phyloP scores from a whole-genome alignment of 2,113 vertebrate species.

The Hypocryptadius cinnamomeus region DNA sequence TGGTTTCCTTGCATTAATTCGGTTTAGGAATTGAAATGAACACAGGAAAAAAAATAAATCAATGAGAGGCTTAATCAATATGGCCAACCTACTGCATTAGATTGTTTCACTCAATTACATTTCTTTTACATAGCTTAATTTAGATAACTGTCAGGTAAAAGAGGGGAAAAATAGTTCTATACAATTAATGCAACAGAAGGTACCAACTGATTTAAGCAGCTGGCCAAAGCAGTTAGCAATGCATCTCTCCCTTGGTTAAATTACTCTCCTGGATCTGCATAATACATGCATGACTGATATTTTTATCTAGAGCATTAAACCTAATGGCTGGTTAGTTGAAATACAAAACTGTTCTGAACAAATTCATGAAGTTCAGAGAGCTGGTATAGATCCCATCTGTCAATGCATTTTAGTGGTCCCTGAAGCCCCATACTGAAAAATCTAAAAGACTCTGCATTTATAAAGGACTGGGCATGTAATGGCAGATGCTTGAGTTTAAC shows the following conservation, averaged over 20 bases:
- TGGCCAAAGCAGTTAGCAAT: conserved; percentile 61
- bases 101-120: conserved; percentile 76
- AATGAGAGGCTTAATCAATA: conserved; percentile 70
- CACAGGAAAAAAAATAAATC: conserved; percentile 47
- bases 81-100: conserved; percentile 71
- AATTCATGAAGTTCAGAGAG: conserved; percentile 18
- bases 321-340: conserved; percentile 28
- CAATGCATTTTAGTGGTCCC: not conserved
- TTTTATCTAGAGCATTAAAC: conserved; percentile 9
- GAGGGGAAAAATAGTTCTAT: conserved; percentile 65
- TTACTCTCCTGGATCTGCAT: not conserved
- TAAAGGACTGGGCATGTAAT: not conserved
- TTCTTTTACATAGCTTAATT: conserved; percentile 71
- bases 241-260: not conserved
- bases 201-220: conserved; percentile 69
- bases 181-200: conserved; percentile 78
- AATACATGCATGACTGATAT: conserved; percentile 5
- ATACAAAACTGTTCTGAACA: conserved; percentile 7
- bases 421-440: not conserved
- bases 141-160: conserved; percentile 69
- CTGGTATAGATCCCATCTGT: conserved; percentile 17
- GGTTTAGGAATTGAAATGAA: conserved; percentile 18
- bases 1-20: not conserved
- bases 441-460: not conserved
- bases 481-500: not conserved